These are phyloP conservation scores for Oegoconia quadripuncta DNA, from an alignment of 2,888 invertebrate species.

Conservation along the genomic window DNA sequence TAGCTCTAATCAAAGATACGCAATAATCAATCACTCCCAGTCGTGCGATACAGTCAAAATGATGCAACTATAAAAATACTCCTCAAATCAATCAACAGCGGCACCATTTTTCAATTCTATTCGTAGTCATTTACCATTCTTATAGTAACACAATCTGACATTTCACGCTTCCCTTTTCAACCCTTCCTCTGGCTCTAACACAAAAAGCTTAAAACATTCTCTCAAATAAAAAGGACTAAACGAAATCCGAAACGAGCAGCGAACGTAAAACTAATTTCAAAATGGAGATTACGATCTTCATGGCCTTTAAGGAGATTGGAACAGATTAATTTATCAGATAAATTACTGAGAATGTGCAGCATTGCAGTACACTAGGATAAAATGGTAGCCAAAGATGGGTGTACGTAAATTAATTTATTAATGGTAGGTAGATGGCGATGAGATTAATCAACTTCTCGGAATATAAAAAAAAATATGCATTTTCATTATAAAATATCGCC, in stretches of 20 bases:
- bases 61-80: background rate
- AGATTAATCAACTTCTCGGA: too few relatives aligned
- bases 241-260: constrained; percentile 26
- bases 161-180: constrained; percentile 52
- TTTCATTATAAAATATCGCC: too few relatives aligned
- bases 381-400: too few relatives aligned
- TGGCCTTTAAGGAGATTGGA: constrained; percentile 7
- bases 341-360: too few relatives aligned
- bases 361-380: too few relatives aligned
- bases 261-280: constrained; percentile 21
- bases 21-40: background rate
- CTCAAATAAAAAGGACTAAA: constrained; percentile 21
- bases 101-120: background rate
- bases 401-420: too few relatives aligned
- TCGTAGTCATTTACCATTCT: constrained; percentile 14
- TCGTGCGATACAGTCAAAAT: too few relatives aligned
- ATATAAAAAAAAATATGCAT: too few relatives aligned
- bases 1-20: too few relatives aligned
- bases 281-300: constrained; percentile 33
- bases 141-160: constrained; percentile 14
- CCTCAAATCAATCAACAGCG: background rate
- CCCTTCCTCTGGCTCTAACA: constrained; percentile 37
- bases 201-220: constrained; percentile 36
- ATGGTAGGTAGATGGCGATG: too few relatives aligned
- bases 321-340: constrained; percentile 3